Evolutionary conservation across 2,113 vertebrate genomes (phyloP), one percentile per base, ranked within the genome.

Genomic region (Prinia subflava): DNA sequence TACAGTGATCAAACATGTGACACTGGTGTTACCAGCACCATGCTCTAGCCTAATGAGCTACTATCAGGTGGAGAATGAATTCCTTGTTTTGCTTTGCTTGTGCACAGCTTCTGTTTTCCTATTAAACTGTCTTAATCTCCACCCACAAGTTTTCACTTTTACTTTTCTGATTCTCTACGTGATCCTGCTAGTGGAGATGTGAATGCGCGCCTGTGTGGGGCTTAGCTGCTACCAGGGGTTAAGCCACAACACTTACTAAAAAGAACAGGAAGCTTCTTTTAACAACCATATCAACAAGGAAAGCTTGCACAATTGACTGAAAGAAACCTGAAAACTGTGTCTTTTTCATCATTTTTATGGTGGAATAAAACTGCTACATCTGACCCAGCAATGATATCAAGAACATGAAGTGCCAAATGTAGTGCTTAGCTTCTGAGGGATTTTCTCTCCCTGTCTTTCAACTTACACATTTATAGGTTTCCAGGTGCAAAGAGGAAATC

Each of bases 401-500:
- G 87, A 83, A 60, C 24, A 50, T 18, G 30, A 67, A 64, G 46
- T 39, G 28, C 62, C 31, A 87, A 73, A 95, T 71, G 12, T 44
- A 78, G n/a, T 22, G 28, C 46, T 85, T 76, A n/a, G 19, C 35
- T 90, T 91, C 35, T 65, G 62, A 95, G 65, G 60, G 53, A 91
- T 77, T 85, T 92, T 83, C 75, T 82, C 25, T 63, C 17, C 19
- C 44, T 79, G 30, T 27, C n/a, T 85, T 94, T 92, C 16, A 52
- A 18, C 5, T 73, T 63, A 77, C 9, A 47, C 42, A 21, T 83
- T 89, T 85, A 91, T 52, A 85, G 30, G 27, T 80, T 83, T 95
- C 55, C 46, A 83, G 55, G 75, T 33, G 56, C 55, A 59, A 86
- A 67, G 84, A 83, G 84, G 55, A 96, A 95, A 94, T 73, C 55